Evolutionary conservation across 2,797 vertebrate genomes (phyloP), one percentile per base, ranked within the genome.

Genomic region (Poeciliopsis turneri): DNA sequence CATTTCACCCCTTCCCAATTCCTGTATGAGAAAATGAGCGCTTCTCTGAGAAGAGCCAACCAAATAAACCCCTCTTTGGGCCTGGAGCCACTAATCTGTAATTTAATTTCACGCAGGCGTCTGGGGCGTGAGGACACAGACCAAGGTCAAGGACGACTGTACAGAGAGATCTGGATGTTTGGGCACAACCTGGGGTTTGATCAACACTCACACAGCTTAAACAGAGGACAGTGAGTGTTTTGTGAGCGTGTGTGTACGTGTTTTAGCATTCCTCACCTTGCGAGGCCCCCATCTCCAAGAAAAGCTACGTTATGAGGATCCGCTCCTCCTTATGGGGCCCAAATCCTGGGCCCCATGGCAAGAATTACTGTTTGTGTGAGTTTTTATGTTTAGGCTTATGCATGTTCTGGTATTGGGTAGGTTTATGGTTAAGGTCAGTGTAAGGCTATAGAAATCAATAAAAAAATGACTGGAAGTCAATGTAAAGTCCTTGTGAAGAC

Each of bases 81-180:
- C 87, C 84, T 51, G 79, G 43, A 89, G 91, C 89, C 90, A 93
- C 93, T 94, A 94, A 94, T 94, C 93, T 94, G 91, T 95, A 86
- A 94, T 94, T 94, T 95, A 92, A 94, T 95, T 95, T 95, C 92
- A 93, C 85, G 79, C 79, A 86, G 91, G 92, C 88, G 87, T 94
- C 91, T 87, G 88, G 92, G 84, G 89, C 91, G 88, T 51, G 82
- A 90, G 92, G 93, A 94, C 87, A 83, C 87, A 75, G 72, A 68
- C 88, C 90, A 92, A 92, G 90, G 91, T 92, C 92, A 92, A 91
- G 90, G 88, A 92, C 88, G 90, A 93, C 90, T 90, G 91, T 90
- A 91, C 87, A 82, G 82, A 90, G 77, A 90, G 81, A 89, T 90
- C 89, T 83, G 81, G 39, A 53, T 84, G 81, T 90, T 90, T 92